Evolutionary conservation across 2,797 vertebrate species (phyloP).

Genomic region (Caiman crocodilus): DNA sequence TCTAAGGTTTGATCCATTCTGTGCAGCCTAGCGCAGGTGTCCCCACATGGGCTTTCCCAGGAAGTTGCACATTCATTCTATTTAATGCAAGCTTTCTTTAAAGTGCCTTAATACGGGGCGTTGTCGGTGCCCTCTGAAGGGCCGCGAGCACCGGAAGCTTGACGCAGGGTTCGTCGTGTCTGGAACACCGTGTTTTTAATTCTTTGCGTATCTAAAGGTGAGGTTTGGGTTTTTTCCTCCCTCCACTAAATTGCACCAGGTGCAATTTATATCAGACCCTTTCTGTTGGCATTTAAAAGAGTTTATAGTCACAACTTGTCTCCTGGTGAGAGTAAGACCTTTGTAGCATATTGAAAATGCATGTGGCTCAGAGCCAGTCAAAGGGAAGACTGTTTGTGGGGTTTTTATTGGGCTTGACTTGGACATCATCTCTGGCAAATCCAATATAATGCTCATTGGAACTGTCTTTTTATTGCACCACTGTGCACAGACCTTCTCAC

Average conservation of each 20-base stretch:
- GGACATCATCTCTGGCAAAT: background rate
- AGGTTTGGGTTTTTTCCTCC: accelerated
- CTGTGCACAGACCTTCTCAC: background rate
- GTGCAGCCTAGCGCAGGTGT: background rate
- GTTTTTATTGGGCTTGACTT: background rate
- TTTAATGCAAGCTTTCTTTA: no score
- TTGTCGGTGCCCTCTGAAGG: background rate
- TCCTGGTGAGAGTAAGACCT: background rate
- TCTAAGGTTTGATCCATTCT: background rate
- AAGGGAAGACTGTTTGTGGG: background rate
- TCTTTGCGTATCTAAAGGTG: background rate
- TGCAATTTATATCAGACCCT: background rate
- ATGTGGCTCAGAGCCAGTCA: accelerated
- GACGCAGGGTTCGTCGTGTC: background rate
- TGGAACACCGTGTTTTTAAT: background rate
- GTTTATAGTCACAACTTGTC: background rate
- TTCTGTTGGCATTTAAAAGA: background rate
- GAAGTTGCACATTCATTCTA: background rate
- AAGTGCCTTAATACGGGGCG: background rate
- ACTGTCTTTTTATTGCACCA: background rate
- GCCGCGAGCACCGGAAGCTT: no score
- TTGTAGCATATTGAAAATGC: background rate
- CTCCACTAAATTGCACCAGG: background rate
- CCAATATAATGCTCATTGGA: accelerated
- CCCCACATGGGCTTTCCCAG: background rate